A percentile compares a stretch with the other conserved stretches of the same genome.
Evolutionary conservation across 2,113 vertebrate species (phyloP).

Genomic region (Pelusios castaneus): DNA sequence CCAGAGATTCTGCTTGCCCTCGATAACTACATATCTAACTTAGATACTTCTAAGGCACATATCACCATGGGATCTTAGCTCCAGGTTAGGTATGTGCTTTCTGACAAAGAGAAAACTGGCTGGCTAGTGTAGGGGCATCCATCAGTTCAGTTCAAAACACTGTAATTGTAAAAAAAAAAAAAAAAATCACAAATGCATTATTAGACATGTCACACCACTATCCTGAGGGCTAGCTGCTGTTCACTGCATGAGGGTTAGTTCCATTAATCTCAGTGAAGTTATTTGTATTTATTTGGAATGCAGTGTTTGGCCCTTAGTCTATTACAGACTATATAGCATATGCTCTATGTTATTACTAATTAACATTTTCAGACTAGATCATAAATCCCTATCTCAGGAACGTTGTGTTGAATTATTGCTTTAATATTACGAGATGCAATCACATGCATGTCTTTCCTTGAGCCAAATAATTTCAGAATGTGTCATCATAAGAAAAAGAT

Average conservation of each 20-base stretch:
- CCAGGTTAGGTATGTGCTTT: not conserved
- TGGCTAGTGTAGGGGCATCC: not conserved
- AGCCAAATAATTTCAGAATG: not conserved
- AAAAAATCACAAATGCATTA: not conserved
- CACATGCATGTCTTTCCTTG: not conserved
- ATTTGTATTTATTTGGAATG: no score
- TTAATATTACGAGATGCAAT: not conserved
- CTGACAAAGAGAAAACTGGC: conserved; percentile 44
- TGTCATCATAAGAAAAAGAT: not conserved
- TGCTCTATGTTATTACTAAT: fast-evolving
- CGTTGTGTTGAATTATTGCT: not conserved
- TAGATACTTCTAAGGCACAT: not conserved
- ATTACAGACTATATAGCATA: not conserved
- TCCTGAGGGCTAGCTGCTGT: not conserved
- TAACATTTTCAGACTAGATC: not conserved
- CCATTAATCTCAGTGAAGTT: not conserved
- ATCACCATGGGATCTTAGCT: not conserved
- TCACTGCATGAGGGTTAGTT: not conserved
- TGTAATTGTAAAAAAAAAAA: not conserved
- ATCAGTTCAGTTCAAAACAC: not conserved
- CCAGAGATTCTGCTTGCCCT: not conserved
- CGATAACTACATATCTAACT: not conserved
- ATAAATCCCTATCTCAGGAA: not conserved
- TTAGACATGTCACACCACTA: fast-evolving
- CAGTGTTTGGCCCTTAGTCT: not conserved